A percentile compares a stretch with the other conserved stretches of the same genome.
Evolutionary conservation across 2,113 vertebrate species (phyloP).

Genomic region (Sarotherodon lohbergeri): DNA sequence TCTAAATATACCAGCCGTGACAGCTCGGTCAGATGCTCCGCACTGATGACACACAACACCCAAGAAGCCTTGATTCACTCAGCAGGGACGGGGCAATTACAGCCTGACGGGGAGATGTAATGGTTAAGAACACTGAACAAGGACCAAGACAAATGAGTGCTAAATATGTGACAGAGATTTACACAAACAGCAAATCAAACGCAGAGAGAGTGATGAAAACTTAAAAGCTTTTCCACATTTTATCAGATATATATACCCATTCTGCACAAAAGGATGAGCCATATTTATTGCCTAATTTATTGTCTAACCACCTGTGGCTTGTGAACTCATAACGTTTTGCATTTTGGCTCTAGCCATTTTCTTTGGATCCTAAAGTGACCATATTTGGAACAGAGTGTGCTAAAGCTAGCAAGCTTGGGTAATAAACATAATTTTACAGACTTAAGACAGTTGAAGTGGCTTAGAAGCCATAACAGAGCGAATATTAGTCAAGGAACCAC

Average conservation of each 20-base stretch:
- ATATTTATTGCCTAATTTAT: not conserved
- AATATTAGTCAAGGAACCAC: not conserved
- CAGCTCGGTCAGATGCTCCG: conserved; percentile 39
- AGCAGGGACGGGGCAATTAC: not conserved
- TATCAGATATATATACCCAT: not conserved
- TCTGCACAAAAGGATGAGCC: not conserved
- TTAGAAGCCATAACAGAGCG: not conserved
- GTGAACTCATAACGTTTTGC: not conserved
- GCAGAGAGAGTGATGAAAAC: not conserved
- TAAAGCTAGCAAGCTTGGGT: not conserved
- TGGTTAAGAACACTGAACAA: not conserved
- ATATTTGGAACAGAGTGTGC: not conserved
- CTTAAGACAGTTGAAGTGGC: not conserved
- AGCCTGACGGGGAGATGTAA: not conserved
- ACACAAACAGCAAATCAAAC: not conserved
- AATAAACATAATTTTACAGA: not conserved
- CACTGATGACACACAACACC: conserved; percentile 47
- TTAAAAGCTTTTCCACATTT: not conserved
- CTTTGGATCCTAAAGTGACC: not conserved
- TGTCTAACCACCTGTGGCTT: not conserved
- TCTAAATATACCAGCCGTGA: conserved; percentile 70
- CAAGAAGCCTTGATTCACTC: conserved; percentile 18
- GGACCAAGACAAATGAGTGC: not conserved
- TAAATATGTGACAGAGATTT: not conserved
- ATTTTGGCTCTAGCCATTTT: not conserved